phyloP scores from a whole-genome alignment of 2,797 vertebrate genomes.

The Acipenser ruthenus region DNA sequence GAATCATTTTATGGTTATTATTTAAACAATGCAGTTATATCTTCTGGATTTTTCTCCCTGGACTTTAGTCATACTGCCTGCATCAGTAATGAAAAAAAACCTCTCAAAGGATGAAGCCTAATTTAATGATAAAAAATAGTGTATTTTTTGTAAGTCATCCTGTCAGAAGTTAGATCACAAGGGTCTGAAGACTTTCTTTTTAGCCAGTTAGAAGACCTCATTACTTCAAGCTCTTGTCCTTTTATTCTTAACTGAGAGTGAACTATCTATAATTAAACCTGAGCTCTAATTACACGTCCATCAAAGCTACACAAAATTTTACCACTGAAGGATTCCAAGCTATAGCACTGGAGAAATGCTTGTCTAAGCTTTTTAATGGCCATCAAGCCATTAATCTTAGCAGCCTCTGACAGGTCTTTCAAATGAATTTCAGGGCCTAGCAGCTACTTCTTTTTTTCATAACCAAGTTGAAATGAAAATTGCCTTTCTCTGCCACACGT shows the following conservation, averaged over 20 bases:
- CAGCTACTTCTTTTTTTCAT: neutral
- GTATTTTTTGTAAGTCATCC: conserved; percentile 11
- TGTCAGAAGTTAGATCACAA: conserved; percentile 13
- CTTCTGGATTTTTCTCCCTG: no score
- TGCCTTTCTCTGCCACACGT: neutral
- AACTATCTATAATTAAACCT: conserved; percentile 16
- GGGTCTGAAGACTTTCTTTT: conserved; percentile 7
- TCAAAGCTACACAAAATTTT: conserved; percentile 6
- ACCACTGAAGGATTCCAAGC: conserved; percentile 6
- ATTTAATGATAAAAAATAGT: conserved; percentile 16
- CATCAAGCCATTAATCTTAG: neutral
- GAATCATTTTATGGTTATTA: no score
- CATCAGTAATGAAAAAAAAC: neutral
- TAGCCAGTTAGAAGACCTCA: conserved; percentile 9
- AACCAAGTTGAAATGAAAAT: neutral
- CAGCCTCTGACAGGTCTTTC: neutral
- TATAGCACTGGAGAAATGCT: conserved; percentile 1
- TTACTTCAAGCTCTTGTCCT: conserved; percentile 10
- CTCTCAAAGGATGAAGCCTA: conserved; percentile 15
- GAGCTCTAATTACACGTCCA: conserved; percentile 10
- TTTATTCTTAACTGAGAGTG: conserved; percentile 12
- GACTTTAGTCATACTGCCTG: no score
- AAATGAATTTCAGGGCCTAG: neutral
- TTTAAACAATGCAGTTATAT: no score
- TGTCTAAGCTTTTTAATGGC: conserved; percentile 3